Conservation (phyloP, 64 coral and sea anemone genomes). For the Actinia tenebrosa region DNA sequence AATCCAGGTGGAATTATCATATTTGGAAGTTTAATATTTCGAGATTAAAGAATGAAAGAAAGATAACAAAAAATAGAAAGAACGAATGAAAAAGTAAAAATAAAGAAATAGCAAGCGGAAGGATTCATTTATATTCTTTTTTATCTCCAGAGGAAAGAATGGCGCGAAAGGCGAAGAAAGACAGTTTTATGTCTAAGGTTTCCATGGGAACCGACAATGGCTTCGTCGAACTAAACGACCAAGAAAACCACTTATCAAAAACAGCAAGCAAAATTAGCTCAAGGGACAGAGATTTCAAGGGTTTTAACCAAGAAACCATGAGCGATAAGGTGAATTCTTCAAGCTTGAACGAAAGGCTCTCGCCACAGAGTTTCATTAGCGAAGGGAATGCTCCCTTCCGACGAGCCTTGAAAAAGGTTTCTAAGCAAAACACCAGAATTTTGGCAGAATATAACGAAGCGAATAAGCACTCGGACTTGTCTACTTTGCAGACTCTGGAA, state of each 20-base stretch:
- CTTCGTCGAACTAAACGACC: neutral
- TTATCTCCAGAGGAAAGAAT: neutral
- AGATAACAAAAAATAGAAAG: too few species aligned
- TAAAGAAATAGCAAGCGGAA: neutral
- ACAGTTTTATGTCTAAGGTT: neutral
- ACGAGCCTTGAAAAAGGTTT: slow-evolving; percentile 3
- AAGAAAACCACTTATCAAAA: neutral
- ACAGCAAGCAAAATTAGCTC: neutral
- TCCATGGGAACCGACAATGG: neutral
- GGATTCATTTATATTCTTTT: neutral
- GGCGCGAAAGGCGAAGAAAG: neutral
- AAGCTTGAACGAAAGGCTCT: neutral
- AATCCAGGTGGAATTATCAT: too few species aligned
- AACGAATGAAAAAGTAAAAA: too few species aligned
- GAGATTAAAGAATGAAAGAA: too few species aligned
- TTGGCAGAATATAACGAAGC: slow-evolving; percentile 5
- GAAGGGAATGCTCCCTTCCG: neutral
- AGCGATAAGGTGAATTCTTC: slow-evolving; percentile 7
- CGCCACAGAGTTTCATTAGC: neutral
- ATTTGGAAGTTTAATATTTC: too few species aligned
- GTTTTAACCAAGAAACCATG: neutral
- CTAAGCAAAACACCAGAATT: slow-evolving; percentile 17
- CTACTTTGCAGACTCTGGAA: neutral
- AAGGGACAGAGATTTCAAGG: neutral
- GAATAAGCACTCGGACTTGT: neutral